These are phyloP conservation scores for Cotesia chilonis DNA, from an alignment of 1,140 invertebrate species.

Conservation along the genomic window DNA sequence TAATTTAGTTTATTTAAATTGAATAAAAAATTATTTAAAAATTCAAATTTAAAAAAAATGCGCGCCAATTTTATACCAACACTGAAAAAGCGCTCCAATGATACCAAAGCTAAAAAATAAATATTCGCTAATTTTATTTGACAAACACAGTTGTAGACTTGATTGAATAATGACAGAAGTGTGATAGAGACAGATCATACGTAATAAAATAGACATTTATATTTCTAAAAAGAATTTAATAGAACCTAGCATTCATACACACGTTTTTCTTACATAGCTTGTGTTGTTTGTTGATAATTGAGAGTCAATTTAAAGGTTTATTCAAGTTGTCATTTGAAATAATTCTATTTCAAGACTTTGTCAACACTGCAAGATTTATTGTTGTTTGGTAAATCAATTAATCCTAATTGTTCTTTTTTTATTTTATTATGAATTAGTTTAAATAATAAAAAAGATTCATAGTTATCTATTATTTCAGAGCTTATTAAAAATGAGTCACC, in stretches of 20 bases:
- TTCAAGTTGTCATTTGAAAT: slow-evolving; percentile 45
- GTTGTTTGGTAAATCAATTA: background rate
- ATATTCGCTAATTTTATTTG: background rate
- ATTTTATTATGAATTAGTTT: no score
- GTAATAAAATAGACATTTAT: background rate
- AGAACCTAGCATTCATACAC: background rate
- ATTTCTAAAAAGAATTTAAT: background rate
- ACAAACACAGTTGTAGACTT: background rate
- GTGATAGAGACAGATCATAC: slow-evolving; percentile 17
- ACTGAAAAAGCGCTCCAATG: background rate
- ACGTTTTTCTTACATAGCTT: slow-evolving; percentile 26
- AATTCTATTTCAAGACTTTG: slow-evolving; percentile 35
- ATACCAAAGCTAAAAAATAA: background rate
- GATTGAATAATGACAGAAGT: background rate
- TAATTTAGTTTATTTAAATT: no score
- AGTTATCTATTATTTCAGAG: no score
- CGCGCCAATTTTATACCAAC: background rate
- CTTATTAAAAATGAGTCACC: background rate
- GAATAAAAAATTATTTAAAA: no score
- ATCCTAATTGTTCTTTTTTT: background rate
- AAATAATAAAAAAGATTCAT: no score
- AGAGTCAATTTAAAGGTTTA: slow-evolving; percentile 48
- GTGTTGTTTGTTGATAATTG: slow-evolving; percentile 44
- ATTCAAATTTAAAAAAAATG: background rate
- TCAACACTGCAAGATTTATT: slow-evolving; percentile 5